Conservation (phyloP, 2,113 vertebrate species). For the Atlantisia rogersi region DNA sequence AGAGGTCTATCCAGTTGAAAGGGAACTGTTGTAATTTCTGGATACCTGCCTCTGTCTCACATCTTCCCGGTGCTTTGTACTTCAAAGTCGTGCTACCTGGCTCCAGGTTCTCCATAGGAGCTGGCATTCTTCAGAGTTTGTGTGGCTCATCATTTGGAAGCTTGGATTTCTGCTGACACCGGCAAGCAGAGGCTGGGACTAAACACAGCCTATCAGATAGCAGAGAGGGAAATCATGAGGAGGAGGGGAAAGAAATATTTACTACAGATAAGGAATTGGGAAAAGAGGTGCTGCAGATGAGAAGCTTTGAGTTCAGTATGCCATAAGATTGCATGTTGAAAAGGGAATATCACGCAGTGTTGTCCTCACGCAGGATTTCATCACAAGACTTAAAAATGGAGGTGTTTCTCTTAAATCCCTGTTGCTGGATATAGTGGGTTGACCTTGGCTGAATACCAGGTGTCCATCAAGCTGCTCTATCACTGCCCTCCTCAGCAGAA, state of each 20-base stretch:
- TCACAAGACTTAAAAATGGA: not conserved
- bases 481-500: too few relatives aligned
- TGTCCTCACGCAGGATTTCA: not conserved
- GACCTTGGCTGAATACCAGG: too few relatives aligned
- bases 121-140: accelerated
- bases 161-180: not conserved
- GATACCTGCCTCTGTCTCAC: not conserved
- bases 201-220: not conserved
- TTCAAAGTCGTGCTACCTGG: not conserved
- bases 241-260: not conserved
- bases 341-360: not conserved
- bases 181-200: not conserved
- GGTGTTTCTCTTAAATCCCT: not conserved
- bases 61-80: not conserved
- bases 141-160: not conserved
- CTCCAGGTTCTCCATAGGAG: not conserved
- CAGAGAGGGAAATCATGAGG: not conserved
- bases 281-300: not conserved
- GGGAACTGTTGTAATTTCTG: not conserved
- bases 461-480: too few relatives aligned
- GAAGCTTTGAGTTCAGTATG: not conserved
- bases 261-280: not conserved
- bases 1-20: not conserved
- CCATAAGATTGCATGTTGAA: not conserved
- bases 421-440: not conserved